A percentile compares a stretch with the other conserved stretches of the same genome.
phyloP scores from a whole-genome alignment of 2,113 vertebrate genomes.

The Protomyctophum bolini region DNA sequence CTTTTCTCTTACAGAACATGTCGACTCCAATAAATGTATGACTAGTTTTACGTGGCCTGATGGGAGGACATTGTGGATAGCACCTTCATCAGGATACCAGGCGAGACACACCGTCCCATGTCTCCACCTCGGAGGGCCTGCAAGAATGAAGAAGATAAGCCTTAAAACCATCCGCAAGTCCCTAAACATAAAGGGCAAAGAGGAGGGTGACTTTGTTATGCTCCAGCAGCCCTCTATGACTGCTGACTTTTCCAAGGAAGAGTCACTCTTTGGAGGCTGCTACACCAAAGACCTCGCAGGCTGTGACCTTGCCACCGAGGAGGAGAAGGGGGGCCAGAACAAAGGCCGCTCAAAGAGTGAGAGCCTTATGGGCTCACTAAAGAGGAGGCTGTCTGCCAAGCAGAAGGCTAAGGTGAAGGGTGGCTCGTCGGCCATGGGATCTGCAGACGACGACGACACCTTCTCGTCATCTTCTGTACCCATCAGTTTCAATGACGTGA shows the following conservation, averaged over 20 bases:
- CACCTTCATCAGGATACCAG: constrained; percentile 71
- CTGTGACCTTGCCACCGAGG: constrained; percentile 87
- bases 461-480: constrained; percentile 93
- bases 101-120: constrained; percentile 68
- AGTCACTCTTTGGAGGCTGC: constrained; percentile 91
- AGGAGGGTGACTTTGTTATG: constrained; percentile 95
- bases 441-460: constrained; percentile 89
- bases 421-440: constrained; percentile 79
- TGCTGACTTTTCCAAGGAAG: constrained; percentile 92
- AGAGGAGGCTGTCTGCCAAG: constrained; percentile 93
- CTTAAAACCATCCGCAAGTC: constrained; percentile 98
- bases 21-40: constrained; percentile 79
- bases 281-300: constrained; percentile 91
- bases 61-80: constrained; percentile 81
- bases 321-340: constrained; percentile 84
- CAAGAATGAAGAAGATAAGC: constrained; percentile 99
- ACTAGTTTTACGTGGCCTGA: constrained; percentile 78
- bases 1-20: constrained; percentile 80
- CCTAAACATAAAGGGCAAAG: constrained; percentile 97
- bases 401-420: constrained; percentile 94
- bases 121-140: constrained; percentile 72
- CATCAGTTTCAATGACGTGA: constrained; percentile 90
- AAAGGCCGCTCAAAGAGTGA: constrained; percentile 92
- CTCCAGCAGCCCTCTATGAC: constrained; percentile 87
- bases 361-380: constrained; percentile 95